phyloP scores from a whole-genome alignment of 2,113 vertebrate genomes.

The Chauna torquata region DNA sequence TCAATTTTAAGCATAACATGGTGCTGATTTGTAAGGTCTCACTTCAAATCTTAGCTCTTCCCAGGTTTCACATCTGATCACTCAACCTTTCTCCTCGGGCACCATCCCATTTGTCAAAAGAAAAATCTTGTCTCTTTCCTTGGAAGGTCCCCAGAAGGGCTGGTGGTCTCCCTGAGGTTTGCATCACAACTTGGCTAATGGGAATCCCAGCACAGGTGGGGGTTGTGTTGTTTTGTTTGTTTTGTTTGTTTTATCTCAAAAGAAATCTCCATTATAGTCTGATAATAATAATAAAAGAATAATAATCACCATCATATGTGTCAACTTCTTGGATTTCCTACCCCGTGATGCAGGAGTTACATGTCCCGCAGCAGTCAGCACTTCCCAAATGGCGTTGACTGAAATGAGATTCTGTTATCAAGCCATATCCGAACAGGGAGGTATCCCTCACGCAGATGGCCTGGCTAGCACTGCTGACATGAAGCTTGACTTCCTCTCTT shows the following conservation, averaged over 20 bases:
- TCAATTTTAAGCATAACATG: accelerated
- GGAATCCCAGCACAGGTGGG: background rate
- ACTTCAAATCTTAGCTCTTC: background rate
- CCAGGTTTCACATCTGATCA: background rate
- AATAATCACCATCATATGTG: accelerated
- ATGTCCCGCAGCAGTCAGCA: background rate
- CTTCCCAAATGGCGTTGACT: background rate
- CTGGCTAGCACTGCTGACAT: background rate
- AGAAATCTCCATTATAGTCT: background rate
- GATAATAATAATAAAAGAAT: background rate
- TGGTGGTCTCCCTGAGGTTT: background rate
- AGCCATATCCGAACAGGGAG: background rate
- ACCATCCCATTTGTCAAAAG: background rate
- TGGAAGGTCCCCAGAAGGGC: background rate
- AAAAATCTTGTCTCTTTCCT: background rate
- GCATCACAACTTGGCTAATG: background rate
- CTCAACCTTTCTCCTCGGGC: background rate
- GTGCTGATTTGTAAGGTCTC: background rate
- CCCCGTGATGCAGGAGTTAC: background rate
- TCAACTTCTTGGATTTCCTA: background rate
- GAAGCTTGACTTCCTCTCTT: background rate
- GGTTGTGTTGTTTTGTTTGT: background rate
- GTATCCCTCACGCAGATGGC: background rate
- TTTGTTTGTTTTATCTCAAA: background rate
- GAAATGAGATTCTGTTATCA: background rate